These are phyloP conservation scores for Oreamnos americanus DNA, from an alignment of 2,113 vertebrate genomes.

Conservation along the genomic window DNA sequence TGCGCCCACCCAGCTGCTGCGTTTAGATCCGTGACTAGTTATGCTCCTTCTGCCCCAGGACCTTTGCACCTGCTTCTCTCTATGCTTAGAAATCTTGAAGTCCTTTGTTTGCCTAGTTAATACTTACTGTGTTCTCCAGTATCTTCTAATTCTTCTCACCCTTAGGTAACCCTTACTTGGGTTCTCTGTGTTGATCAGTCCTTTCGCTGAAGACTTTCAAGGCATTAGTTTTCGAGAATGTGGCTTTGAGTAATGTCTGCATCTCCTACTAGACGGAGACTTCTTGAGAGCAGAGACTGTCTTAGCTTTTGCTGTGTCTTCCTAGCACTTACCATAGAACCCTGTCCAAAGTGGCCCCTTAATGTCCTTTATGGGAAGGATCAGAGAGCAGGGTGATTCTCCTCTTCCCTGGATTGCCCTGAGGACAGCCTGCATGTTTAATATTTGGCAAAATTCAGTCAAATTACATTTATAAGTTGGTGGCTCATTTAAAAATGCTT, in stretches of 20 bases:
- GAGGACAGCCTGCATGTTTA: not conserved
- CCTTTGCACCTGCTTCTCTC: not conserved
- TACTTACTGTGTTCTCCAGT: not conserved
- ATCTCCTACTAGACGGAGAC: not conserved
- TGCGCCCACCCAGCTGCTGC: not conserved
- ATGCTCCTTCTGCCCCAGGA: not conserved
- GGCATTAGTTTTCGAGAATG: not conserved
- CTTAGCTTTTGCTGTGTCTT: not conserved
- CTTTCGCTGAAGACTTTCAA: not conserved
- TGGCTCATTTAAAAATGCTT: not conserved
- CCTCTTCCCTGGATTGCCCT: not conserved
- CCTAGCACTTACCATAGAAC: rapidly evolving
- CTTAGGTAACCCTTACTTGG: not conserved
- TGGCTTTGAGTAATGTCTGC: not conserved
- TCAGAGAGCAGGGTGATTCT: not conserved
- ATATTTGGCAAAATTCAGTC: not conserved
- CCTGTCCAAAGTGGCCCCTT: not conserved
- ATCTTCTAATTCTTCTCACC: not conserved
- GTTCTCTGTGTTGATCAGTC: not conserved
- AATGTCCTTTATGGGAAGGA: not conserved
- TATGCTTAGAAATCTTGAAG: not conserved
- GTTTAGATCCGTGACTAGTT: not conserved
- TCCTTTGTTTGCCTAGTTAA: not conserved
- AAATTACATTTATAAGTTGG: not conserved
- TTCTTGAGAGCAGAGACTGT: not conserved